These are phyloP conservation scores for Gymnobelideus leadbeateri DNA, from an alignment of 2,113 vertebrate species.

Conservation along the genomic window DNA sequence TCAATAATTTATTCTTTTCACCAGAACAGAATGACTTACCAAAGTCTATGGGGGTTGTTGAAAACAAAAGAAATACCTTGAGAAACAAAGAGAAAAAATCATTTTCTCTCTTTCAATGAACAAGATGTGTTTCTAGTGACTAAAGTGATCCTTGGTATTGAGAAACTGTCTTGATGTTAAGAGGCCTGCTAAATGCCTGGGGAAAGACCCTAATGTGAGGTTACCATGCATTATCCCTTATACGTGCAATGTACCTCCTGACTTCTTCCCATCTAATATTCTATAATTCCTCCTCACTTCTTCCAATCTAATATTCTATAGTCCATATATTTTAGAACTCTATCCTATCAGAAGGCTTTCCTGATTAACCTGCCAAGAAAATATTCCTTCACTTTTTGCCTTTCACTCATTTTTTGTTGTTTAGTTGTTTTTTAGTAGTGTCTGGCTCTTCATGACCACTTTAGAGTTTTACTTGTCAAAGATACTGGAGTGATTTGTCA, in stretches of 20 bases:
- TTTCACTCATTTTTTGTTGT: neutral
- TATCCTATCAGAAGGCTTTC: neutral
- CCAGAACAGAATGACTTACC: neutral
- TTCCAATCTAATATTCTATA: neutral
- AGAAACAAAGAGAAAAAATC: conserved; percentile 37
- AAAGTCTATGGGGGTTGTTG: conserved; percentile 14
- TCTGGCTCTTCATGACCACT: neutral
- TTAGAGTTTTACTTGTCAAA: no score
- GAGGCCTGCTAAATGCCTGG: neutral
- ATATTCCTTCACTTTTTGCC: neutral
- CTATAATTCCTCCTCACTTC: neutral
- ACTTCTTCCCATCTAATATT: neutral
- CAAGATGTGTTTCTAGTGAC: neutral
- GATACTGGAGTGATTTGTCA: neutral
- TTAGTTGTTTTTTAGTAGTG: neutral
- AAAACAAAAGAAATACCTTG: conserved; percentile 6
- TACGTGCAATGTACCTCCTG: neutral
- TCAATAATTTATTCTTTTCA: neutral
- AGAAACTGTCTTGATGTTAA: neutral
- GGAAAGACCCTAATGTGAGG: neutral
- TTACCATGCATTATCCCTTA: neutral
- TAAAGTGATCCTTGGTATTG: neutral
- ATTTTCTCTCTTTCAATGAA: neutral
- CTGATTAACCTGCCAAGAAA: neutral
- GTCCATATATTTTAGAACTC: neutral